A percentile compares a stretch with the other conserved stretches of the same genome.
phyloP scores from a whole-genome alignment of 1,140 invertebrate genomes.

The Aphelenchoides besseyi region DNA sequence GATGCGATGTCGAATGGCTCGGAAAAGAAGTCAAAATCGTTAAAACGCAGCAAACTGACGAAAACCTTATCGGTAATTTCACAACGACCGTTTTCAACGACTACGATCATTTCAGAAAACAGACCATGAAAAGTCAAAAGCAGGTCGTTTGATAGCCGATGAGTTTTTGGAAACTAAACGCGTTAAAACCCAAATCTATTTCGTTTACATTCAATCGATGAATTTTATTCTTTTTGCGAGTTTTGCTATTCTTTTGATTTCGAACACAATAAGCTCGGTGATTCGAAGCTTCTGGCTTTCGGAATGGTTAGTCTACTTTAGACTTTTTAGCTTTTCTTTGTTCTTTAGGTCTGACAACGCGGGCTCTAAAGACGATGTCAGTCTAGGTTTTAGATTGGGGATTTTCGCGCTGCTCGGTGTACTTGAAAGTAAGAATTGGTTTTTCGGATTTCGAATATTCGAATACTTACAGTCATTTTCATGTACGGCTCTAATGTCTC shows the following conservation, averaged over 20 bases:
- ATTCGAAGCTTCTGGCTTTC: constrained; percentile 63
- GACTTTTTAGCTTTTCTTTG: constrained; percentile 34
- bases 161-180: constrained; percentile 57
- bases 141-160: constrained; percentile 36
- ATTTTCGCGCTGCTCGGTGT: constrained; percentile 3
- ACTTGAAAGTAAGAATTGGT: neutral
- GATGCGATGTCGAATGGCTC: neutral
- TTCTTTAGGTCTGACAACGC: constrained; percentile 9
- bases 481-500: constrained; percentile 55
- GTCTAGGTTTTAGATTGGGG: neutral
- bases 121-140: constrained; percentile 9
- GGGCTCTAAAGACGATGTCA: neutral
- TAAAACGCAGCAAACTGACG: neutral
- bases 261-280: constrained; percentile 48
- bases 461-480: constrained; percentile 22
- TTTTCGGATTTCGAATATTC: neutral
- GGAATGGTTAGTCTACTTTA: constrained; percentile 63
- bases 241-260: constrained; percentile 45
- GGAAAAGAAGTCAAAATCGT: constrained; percentile 4
- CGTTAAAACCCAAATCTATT: constrained; percentile 60
- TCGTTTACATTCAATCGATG: constrained; percentile 61
- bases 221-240: constrained; percentile 39
- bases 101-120: constrained; percentile 14
- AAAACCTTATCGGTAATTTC: neutral
- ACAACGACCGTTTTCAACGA: neutral